Evolutionary conservation across 2,113 vertebrate genomes (phyloP), one percentile per base, ranked within the genome.

Genomic region (Acanthochromis polyacanthus): DNA sequence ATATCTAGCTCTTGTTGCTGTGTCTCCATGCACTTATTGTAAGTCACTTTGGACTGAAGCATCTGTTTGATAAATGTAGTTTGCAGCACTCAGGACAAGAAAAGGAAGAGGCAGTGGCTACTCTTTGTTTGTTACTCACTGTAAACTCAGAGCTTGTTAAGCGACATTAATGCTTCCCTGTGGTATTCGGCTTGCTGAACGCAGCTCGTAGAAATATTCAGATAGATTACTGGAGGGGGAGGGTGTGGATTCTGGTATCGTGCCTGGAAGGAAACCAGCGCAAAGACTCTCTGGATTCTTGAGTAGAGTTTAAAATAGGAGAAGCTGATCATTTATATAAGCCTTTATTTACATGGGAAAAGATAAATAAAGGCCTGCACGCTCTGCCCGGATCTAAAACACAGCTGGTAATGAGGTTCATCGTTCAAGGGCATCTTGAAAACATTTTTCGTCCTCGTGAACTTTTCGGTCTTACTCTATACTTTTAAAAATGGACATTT

Each of bases 191-290:
- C 52, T 25, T 36, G 48, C 17, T 70, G 63, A 73, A 68, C 43
- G 40, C 72, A 69, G 40, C 58, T 62, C 3, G 53, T 58, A 68
- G 59, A 82, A 78, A 80, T 83, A 68, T 43, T 75, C 8, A 3
- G 50, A 68, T 11, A 48, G 62, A 81, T 28, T 30, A 61, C 71
- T 64, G 20, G 14, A 53, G 68, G 19, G 48, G 40, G 36, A 53
- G 81, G 84, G 73, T 19, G 60, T 59, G 77, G 38, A 48, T 32
- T 32, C 45, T 45, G 20, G 55, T 75, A 58, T 48, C 30, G 11
- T 40, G 68, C n/a, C 72, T 71, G 16, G 10, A 79, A 68, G 48
- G 40, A 65, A 83, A 65, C 51, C 6, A 5, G 15, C 46, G 77
- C 25, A 77, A 9, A 57, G 61, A 71, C 58, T 64, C 45, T 30